A percentile compares a stretch with the other conserved stretches of the same genome.
Evolutionary conservation across 23 tunicate genomes (phyloP).

Genomic region (Oikopleura vanhoeffeni): DNA sequence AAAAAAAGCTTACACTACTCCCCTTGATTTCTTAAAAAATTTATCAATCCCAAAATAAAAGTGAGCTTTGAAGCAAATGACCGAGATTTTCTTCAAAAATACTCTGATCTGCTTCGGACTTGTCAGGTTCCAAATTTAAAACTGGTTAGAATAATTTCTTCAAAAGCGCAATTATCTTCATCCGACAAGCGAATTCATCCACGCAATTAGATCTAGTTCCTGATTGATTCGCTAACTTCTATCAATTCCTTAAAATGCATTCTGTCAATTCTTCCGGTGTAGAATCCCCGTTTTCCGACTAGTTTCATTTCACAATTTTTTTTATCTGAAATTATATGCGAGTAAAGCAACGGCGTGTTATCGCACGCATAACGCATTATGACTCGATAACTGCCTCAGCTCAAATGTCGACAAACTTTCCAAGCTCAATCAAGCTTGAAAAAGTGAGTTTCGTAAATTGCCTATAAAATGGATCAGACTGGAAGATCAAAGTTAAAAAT

Average conservation of each 20-base stretch:
- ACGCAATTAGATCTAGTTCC: neutral
- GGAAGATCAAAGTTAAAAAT: no score
- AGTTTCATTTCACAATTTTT: neutral
- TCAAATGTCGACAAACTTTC: no score
- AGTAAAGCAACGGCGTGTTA: neutral
- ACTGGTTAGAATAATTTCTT: neutral
- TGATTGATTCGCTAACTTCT: neutral
- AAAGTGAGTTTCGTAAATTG: no score
- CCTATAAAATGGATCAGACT: no score
- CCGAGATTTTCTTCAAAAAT: neutral
- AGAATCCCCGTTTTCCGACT: neutral
- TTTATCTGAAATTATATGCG: neutral
- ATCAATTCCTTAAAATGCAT: no score
- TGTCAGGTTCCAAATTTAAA: neutral
- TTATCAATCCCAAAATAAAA: no score
- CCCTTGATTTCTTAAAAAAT: no score
- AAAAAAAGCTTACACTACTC: no score
- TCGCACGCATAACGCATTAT: neutral
- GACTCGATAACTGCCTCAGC: neutral
- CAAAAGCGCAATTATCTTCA: neutral
- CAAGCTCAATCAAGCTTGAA: no score
- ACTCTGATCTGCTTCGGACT: neutral
- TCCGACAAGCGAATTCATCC: neutral
- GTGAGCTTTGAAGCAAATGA: no score
- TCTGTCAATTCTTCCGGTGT: no score